Base-by-base conservation (phyloP, 2,797 vertebrate genomes). In the Trachops cirrhosus region DNA sequence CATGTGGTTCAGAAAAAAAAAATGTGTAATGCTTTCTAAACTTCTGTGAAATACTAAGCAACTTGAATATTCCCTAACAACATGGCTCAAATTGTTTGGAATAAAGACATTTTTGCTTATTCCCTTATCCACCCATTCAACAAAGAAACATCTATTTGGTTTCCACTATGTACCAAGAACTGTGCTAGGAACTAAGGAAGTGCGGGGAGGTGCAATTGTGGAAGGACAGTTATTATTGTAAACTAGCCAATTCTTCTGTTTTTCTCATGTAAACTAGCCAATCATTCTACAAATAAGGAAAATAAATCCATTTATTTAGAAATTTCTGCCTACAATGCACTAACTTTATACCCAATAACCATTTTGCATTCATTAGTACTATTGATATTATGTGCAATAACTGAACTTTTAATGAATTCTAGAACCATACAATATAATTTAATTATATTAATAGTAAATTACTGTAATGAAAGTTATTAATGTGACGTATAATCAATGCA, bases 401-500 rank as follows among this genome's bases (percentile, higher is more conserved):
- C 97, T 97, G 96, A 89, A 97, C 84, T 96, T 97, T 96, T 97
- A 97, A 92, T 97, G 67, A 96, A 96, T 94, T 98, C 48, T 94
- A 90, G 39, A 94, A 68, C 21, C 24, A 97, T 64, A 34, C 91
- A 93, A 94, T 96, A 70, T 93, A 96, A 95, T 97, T 97, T 94
- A 34, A 97, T 97, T 96, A 95, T 32, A 78, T 96, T 97, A 94
- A 78, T 94, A 73, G n/a, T 90, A 83, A 97, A 94, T 96, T 54
- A 94, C 78, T 95, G n/a, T 39, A 92, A 70, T 95, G 71, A 79
- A 96, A 94, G 94, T 64, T 95, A 97, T 97, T 96, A 94, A 95
- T 85, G 10, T 37, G 24, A 39, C 34, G 97, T 85, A 71, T 95
- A 95, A 95, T 97, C 97, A 96, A 94, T 94, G 70, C n/a, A 94